A percentile compares a stretch with the other conserved stretches of the same genome.
Evolutionary conservation across 2,113 vertebrate species (phyloP).

Genomic region (Jaculus jaculus): DNA sequence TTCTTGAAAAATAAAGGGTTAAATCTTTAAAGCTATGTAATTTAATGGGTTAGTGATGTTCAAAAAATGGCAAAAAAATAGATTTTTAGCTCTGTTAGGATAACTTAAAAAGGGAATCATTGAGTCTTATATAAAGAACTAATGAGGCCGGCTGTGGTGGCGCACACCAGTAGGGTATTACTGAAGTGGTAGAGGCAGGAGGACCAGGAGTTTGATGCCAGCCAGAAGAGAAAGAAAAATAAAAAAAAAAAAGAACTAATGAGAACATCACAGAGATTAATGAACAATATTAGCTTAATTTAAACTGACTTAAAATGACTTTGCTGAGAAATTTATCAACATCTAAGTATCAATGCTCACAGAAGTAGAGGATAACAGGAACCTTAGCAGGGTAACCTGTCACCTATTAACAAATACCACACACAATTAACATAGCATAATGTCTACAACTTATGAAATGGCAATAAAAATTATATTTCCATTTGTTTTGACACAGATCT

Average conservation of each 20-base stretch:
- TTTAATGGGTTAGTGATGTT: slow-evolving; percentile 15
- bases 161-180: too few relatives aligned
- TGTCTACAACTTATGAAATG: not conserved
- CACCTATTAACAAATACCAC: not conserved
- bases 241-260: too few relatives aligned
- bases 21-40: not conserved
- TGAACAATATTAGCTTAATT: not conserved
- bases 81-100: not conserved
- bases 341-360: not conserved
- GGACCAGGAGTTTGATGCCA: too few relatives aligned
- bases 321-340: slow-evolving; percentile 8
- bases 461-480: not conserved
- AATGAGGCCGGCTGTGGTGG: too few relatives aligned
- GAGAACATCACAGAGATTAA: not conserved
- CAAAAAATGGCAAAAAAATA: not conserved
- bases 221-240: too few relatives aligned
- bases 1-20: slow-evolving; percentile 22
- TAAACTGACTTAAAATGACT: slow-evolving; percentile 16
- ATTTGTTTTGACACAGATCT: not conserved
- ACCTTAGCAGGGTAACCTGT: not conserved
- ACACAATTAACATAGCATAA: not conserved
- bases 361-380: not conserved
- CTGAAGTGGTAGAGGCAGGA: too few relatives aligned
- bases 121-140: not conserved
- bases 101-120: not conserved